Percentiles rank a stretch among this genome's conserved stretches.
phyloP scores from a whole-genome alignment of 2,888 invertebrate genomes.

The Phengaris arion region DNA sequence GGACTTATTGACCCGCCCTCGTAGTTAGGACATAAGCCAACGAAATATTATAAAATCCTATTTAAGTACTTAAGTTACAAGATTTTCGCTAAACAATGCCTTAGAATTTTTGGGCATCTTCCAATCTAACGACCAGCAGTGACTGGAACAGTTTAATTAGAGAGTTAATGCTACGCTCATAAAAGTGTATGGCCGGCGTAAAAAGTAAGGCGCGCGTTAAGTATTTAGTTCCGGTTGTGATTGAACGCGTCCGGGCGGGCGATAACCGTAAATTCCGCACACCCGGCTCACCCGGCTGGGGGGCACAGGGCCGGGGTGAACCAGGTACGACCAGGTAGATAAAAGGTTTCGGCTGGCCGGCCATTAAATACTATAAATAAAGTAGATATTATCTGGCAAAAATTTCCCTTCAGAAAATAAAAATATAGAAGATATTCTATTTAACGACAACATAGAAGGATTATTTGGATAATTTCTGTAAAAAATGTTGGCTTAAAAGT shows the following conservation, averaged over 20 bases:
- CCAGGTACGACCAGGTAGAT: not conserved
- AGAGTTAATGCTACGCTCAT: not conserved
- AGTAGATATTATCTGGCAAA: not conserved
- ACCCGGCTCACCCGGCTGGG: slow-evolving; percentile 51
- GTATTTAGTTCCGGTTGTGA: slow-evolving; percentile 72
- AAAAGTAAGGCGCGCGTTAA: slow-evolving; percentile 51
- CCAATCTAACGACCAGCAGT: not conserved
- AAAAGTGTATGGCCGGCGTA: slow-evolving; percentile 23
- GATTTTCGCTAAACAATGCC: too few species aligned
- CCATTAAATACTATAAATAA: not conserved
- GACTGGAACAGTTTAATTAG: slow-evolving; percentile 21
- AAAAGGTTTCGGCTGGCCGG: not conserved
- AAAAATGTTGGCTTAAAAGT: too few species aligned
- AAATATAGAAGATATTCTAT: too few species aligned
- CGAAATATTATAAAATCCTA: too few species aligned
- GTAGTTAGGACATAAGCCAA: too few species aligned
- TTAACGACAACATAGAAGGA: too few species aligned
- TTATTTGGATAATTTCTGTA: too few species aligned
- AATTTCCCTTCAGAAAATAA: too few species aligned
- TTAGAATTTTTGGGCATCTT: not conserved
- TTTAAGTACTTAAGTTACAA: too few species aligned
- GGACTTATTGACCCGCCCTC: too few species aligned
- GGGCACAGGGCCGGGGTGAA: slow-evolving; percentile 41
- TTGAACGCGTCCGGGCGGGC: slow-evolving; percentile 73
- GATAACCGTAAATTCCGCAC: slow-evolving; percentile 77